Conservation (phyloP, 1,140 invertebrate genomes). For the Drosophila hydei region DNA sequence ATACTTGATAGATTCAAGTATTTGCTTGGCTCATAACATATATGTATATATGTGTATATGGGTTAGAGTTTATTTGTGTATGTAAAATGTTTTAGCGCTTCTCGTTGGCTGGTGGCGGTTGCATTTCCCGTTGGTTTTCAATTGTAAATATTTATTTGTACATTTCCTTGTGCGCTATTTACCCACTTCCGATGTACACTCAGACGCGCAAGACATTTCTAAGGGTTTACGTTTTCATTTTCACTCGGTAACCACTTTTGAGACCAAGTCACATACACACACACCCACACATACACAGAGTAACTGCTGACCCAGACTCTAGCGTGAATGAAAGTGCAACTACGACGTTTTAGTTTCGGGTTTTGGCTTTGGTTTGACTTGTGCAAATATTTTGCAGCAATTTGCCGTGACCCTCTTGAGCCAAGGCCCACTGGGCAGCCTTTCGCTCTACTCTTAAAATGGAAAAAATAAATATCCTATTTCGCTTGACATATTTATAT, state of each 20-base stretch:
- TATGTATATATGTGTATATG: not conserved
- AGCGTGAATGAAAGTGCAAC: slow-evolving; percentile 51
- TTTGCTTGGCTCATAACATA: slow-evolving; percentile 8
- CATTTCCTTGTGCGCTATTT: slow-evolving; percentile 70
- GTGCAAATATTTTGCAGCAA: slow-evolving; percentile 60
- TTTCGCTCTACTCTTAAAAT: not conserved
- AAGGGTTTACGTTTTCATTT: slow-evolving; percentile 63
- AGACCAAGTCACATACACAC: slow-evolving; percentile 26
- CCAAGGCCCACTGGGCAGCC: not conserved
- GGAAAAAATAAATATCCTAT: not conserved
- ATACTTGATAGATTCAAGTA: slow-evolving; percentile 4
- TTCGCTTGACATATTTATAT: slow-evolving; percentile 11
- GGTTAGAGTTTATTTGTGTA: slow-evolving; percentile 30
- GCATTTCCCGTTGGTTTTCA: slow-evolving; percentile 76
- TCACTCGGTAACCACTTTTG: slow-evolving; percentile 63
- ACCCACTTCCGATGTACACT: slow-evolving; percentile 64
- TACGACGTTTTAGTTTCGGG: slow-evolving; percentile 65
- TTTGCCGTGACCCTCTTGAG: slow-evolving; percentile 36
- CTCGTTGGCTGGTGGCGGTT: slow-evolving; percentile 60
- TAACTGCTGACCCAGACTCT: slow-evolving; percentile 58
- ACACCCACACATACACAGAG: slow-evolving; percentile 10
- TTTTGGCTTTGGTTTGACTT: slow-evolving; percentile 30
- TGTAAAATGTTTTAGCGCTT: slow-evolving; percentile 65
- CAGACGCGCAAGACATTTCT: slow-evolving; percentile 31
- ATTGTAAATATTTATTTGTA: slow-evolving; percentile 79